A percentile compares a stretch with the other conserved stretches of the same genome.
Evolutionary conservation across 2,113 vertebrate species (phyloP).

Genomic region (Xenopus tropicalis): DNA sequence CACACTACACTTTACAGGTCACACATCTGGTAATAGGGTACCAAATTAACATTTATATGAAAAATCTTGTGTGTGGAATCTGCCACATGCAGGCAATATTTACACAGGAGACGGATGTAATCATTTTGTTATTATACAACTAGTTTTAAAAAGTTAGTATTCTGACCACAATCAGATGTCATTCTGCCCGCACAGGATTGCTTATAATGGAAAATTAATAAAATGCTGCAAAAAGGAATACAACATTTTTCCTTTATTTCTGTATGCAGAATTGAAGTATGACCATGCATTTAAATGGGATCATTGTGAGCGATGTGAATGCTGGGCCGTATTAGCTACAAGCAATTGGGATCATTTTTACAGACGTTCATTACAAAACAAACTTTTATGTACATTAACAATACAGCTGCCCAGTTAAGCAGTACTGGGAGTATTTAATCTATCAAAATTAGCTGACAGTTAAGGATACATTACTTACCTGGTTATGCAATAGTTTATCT

Average conservation of each 20-base stretch:
- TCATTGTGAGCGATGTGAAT: not conserved
- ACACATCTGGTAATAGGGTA: slow-evolving; percentile 13
- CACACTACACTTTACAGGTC: slow-evolving; percentile 16
- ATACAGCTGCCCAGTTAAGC: not conserved
- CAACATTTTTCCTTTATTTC: not conserved
- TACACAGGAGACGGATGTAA: slow-evolving; percentile 9
- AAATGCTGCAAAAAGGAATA: not conserved
- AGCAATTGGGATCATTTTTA: not conserved
- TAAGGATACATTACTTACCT: slow-evolving; percentile 22
- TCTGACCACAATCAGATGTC: not conserved
- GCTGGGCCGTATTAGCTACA: not conserved
- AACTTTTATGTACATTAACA: slow-evolving; percentile 3
- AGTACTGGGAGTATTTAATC: not conserved
- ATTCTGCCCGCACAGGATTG: not conserved
- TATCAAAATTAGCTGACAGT: not conserved
- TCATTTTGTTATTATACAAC: slow-evolving; percentile 15
- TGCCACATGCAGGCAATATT: slow-evolving; percentile 17
- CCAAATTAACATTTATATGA: slow-evolving; percentile 21
- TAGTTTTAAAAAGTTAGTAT: not conserved
- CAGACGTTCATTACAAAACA: slow-evolving; percentile 14
- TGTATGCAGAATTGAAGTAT: not conserved
- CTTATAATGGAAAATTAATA: not conserved
- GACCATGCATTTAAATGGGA: not conserved
- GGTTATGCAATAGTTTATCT: not conserved
- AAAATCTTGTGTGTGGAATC: slow-evolving; percentile 1